Percentiles rank a stretch among this genome's conserved stretches.
These are phyloP conservation scores for Alligator sinensis DNA, from an alignment of 2,113 vertebrate genomes.

Conservation along the genomic window DNA sequence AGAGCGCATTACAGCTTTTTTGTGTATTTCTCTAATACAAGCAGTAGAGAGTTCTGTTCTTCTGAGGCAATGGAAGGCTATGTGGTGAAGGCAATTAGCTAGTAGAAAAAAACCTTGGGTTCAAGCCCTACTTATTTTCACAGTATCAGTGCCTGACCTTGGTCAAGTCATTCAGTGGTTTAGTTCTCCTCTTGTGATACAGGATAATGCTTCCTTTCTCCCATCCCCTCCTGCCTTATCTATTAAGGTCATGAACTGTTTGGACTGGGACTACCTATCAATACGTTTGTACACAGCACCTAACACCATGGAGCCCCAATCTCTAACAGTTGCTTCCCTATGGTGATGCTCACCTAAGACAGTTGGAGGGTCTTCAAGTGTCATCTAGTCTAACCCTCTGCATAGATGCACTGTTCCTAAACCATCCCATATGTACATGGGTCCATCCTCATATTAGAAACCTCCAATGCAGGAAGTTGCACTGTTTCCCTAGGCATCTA, in stretches of 20 bases:
- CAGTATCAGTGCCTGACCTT: neutral
- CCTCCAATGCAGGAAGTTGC: no score
- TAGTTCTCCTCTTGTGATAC: neutral
- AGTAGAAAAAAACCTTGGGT: neutral
- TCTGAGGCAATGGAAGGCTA: neutral
- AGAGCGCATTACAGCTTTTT: neutral
- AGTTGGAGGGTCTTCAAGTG: neutral
- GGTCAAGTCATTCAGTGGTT: neutral
- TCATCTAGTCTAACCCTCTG: neutral
- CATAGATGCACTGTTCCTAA: no score
- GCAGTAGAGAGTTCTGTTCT: neutral
- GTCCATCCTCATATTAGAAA: neutral
- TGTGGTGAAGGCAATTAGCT: neutral
- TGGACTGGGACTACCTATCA: neutral
- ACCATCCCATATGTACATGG: neutral
- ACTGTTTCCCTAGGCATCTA: no score
- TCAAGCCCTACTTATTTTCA: neutral
- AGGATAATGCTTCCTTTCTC: neutral
- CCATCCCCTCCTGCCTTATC: neutral
- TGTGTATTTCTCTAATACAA: neutral
- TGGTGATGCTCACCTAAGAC: neutral
- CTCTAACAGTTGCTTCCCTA: fast-evolving
- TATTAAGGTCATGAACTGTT: neutral
- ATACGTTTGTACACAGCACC: neutral
- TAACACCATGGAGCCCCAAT: neutral